Evolutionary conservation across 2,113 vertebrate genomes (phyloP), one percentile per base, ranked within the genome.

Genomic region (Lagopus muta): DNA sequence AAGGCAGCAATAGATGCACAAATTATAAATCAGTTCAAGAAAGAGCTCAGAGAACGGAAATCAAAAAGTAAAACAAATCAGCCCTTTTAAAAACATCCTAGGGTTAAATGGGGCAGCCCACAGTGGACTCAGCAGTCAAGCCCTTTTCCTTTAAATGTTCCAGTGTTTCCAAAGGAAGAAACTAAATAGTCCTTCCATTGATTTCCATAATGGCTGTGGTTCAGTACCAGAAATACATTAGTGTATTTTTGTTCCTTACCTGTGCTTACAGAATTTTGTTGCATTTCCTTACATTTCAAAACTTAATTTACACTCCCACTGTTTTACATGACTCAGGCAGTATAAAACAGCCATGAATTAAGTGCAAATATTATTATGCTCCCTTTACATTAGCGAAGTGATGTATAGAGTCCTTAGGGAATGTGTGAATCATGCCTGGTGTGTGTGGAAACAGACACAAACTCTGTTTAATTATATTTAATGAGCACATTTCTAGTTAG

Each of bases 11-110:
- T 94, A 96, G 96, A 96, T 97, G 90, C 92, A 96, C 95, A 90
- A 96, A 97, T 97, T 97, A 97, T 96, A 97, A 97, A 97, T 96
- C 92, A 95, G 95, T 86, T 96, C 93, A 97, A 97, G 96, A 93
- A 97, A 96, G 94, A 96, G 74, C 88, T 95, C 72, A 90, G 80
- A 89, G 93, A 95, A 93, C 92, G 91, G 80, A 93, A 96, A 97
- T 94, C 55, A 96, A 95, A 94, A 97, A 96, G 73, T 86, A 95
- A 97, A 97, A 97, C 96, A 97, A 97, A 97, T 96, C 92, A 97
- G 62, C 65, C 93, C 91, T 91, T 96, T 96, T 88, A 95, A 96
- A 97, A 97, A 97, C 95, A 97, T 97, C 95, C 91, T 80, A 94
- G 74, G 95, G 95, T 98, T 97, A 97, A 95, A 91, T 86, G 92